Conservation (phyloP, 2,797 vertebrate genomes). For the Etheostoma perlongum region DNA sequence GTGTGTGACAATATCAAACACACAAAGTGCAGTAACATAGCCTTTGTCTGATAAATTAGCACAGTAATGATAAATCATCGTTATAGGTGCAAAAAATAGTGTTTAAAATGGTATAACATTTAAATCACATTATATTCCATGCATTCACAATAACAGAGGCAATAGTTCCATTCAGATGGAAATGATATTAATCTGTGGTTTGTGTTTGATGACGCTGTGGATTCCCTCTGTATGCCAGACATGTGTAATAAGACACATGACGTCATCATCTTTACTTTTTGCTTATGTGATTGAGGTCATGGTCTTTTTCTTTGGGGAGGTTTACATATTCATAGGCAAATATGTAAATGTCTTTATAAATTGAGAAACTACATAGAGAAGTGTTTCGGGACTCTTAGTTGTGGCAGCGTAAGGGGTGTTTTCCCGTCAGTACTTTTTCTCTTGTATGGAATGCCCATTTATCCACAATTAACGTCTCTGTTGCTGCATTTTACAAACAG, state of each 20-base stretch:
- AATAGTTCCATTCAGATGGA: conserved; percentile 12
- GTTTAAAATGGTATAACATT: background rate
- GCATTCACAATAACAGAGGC: conserved; percentile 39
- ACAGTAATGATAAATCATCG: too few relatives aligned
- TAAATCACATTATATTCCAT: background rate
- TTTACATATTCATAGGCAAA: background rate
- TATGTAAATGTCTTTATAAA: background rate
- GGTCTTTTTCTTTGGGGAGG: background rate
- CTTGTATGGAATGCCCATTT: conserved; percentile 40
- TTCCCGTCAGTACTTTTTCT: conserved; percentile 45
- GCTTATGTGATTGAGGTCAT: background rate
- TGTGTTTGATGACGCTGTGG: conserved; percentile 47
- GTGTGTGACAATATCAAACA: background rate
- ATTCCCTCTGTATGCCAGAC: conserved; percentile 41
- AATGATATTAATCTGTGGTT: conserved; percentile 51
- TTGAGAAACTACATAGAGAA: conserved; percentile 17
- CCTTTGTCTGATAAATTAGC: background rate
- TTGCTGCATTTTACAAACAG: too few relatives aligned
- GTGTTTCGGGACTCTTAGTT: background rate
- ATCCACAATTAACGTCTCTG: background rate
- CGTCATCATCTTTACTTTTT: background rate
- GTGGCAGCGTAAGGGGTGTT: conserved; percentile 4
- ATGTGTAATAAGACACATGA: conserved; percentile 20
- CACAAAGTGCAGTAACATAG: background rate
- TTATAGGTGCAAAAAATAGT: background rate